A percentile compares a stretch with the other conserved stretches of the same genome.
These are phyloP conservation scores for Thecophora atra DNA, from an alignment of 2,888 invertebrate species.

Conservation along the genomic window DNA sequence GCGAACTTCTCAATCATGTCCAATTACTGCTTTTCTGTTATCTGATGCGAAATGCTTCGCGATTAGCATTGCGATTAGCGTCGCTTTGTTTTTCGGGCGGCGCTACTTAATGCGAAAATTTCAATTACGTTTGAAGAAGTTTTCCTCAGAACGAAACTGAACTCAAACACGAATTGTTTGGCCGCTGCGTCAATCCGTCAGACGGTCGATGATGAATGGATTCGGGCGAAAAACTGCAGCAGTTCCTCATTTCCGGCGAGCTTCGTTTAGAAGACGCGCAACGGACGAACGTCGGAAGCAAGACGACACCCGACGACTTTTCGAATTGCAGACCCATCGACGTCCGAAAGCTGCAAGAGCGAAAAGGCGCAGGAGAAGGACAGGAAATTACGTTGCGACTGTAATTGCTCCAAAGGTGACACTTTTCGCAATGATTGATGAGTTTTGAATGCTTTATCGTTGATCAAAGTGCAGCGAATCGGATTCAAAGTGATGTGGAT, in stretches of 20 bases:
- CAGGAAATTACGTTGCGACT: conserved; percentile 45
- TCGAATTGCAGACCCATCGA: no score
- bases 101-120: background rate
- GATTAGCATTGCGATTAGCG: background rate
- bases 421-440: conserved; percentile 54
- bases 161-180: background rate
- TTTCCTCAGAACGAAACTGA: background rate
- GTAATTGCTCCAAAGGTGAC: conserved; percentile 15
- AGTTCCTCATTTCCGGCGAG: conserved; percentile 64
- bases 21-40: conserved; percentile 47
- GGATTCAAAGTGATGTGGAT: no score
- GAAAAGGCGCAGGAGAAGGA: conserved; percentile 39
- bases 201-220: conserved; percentile 58
- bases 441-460: conserved; percentile 43
- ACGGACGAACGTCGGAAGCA: no score
- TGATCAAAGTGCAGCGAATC: no score
- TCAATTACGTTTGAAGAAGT: background rate
- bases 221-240: conserved; percentile 62
- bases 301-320: background rate
- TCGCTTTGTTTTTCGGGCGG: conserved; percentile 4
- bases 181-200: background rate
- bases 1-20: conserved; percentile 48
- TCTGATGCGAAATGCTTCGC: conserved; percentile 40
- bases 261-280: no score
- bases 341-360: conserved; percentile 33